These are phyloP conservation scores for Holotrichia oblita DNA, from an alignment of 1,140 invertebrate genomes.

Conservation along the genomic window DNA sequence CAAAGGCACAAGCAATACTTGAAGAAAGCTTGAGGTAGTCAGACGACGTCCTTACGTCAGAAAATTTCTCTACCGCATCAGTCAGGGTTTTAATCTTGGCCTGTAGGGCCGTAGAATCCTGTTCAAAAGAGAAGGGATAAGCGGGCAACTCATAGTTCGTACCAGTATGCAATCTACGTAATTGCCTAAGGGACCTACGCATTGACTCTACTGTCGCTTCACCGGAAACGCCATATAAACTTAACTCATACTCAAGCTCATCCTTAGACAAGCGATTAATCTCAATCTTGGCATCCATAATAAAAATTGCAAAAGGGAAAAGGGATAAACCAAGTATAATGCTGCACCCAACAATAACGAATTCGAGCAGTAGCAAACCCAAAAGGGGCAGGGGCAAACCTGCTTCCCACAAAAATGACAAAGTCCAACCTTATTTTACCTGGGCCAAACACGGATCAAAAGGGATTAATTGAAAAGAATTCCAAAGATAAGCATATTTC, in stretches of 20 bases:
- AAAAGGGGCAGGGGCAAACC: too few relatives aligned
- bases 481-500: too few relatives aligned
- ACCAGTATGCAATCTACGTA: not conserved
- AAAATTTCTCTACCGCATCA: not conserved
- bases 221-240: not conserved
- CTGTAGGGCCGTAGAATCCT: not conserved
- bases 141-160: not conserved
- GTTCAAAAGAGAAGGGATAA: slow-evolving; percentile 21
- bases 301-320: too few relatives aligned
- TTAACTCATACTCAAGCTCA: not conserved
- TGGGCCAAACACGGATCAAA: too few relatives aligned
- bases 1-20: not conserved
- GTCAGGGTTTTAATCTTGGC: slow-evolving; percentile 5
- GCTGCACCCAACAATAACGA: too few relatives aligned
- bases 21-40: not conserved
- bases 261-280: not conserved
- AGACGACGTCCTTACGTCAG: not conserved
- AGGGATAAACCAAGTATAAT: too few relatives aligned
- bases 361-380: too few relatives aligned
- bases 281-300: not conserved
- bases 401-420: too few relatives aligned
- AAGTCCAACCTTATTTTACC: too few relatives aligned
- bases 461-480: too few relatives aligned
- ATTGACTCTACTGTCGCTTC: not conserved
- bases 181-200: not conserved